Evolutionary conservation across 2,797 vertebrate species (phyloP), one percentile per base, ranked within the genome.

Genomic region (Cichlasoma orientale): DNA sequence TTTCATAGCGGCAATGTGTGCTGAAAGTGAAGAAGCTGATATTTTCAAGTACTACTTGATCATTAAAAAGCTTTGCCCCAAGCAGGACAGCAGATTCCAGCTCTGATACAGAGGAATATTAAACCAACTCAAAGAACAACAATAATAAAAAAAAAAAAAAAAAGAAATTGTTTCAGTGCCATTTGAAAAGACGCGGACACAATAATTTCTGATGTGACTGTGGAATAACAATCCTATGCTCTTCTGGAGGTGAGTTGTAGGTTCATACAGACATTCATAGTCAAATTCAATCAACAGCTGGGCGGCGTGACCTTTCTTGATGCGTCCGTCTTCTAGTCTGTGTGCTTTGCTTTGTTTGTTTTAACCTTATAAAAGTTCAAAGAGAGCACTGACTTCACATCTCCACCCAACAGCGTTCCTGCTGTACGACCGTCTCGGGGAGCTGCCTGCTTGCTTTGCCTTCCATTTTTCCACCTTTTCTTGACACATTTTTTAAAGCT

Each of bases 71-170:
- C 52, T 56, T 29, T 77, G 88, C 36, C 41, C 76, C 36, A 83
- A 76, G 76, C 72, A 77, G 59, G 52, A 82, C 57, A 52, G 57
- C 56, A 27, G 69, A 77, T 77, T 80, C 69, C 61, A 78, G 63
- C 95, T 95, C 94, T 95, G 94, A 95, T 95, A 93, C 94, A 95
- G 94, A 95, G 94, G 74, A 92, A 78, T 50, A 77, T 69, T 71
- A 59, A 61, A 70, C 19, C 41, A 77, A 33, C 75, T 63, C 41
- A 80, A 77, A 79, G 29, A 31, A 72, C 21, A 54, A 56, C 47
- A 59, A 18, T 21, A 11, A 71, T 8, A 12, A 38, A 12, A 18
- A 3, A 25, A 27, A 27, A 27, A 38, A 18, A 1, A 25, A 61
- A 44, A 50, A 50, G 19, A 66, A 41, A 47, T 27, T 0, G 11